A percentile compares a stretch with the other conserved stretches of the same genome.
These are phyloP conservation scores for Cyclophora punctaria DNA, from an alignment of 2,888 invertebrate genomes.

Conservation along the genomic window DNA sequence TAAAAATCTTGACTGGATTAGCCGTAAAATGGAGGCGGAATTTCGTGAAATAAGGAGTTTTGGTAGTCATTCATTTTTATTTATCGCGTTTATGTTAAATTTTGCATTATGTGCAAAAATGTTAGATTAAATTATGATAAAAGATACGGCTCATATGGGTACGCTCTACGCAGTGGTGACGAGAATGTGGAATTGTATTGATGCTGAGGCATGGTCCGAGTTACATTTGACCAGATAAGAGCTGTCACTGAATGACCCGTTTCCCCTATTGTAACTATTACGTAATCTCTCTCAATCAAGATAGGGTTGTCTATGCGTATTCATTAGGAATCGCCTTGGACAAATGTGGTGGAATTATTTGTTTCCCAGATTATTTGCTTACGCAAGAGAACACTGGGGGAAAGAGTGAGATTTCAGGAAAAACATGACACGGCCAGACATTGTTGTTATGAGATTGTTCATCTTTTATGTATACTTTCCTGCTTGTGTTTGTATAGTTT, in stretches of 20 bases:
- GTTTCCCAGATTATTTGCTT: slow-evolving; percentile 46
- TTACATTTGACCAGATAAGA: slow-evolving; percentile 2
- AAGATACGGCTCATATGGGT: too few relatives aligned
- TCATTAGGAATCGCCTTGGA: slow-evolving; percentile 53
- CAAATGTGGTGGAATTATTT: slow-evolving; percentile 50
- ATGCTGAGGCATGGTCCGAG: neutral
- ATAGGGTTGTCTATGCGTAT: slow-evolving; percentile 57
- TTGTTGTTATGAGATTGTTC: slow-evolving; percentile 22
- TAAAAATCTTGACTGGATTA: too few relatives aligned
- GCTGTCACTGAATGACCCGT: slow-evolving; percentile 33
- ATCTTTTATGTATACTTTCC: slow-evolving; percentile 12
- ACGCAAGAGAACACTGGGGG: slow-evolving; percentile 44
- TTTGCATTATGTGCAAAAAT: too few relatives aligned
- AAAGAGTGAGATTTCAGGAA: slow-evolving; percentile 30
- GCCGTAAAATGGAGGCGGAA: too few relatives aligned
- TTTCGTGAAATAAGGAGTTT: too few relatives aligned
- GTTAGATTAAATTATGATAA: too few relatives aligned
- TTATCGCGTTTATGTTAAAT: too few relatives aligned
- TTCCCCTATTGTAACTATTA: slow-evolving; percentile 34
- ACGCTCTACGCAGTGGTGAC: too few relatives aligned
- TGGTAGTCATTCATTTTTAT: too few relatives aligned
- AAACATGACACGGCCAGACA: slow-evolving; percentile 24
- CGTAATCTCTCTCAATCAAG: slow-evolving; percentile 62
- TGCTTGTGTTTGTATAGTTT: too few relatives aligned
- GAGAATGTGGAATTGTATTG: too few relatives aligned